Base-by-base conservation (phyloP, 2,888 invertebrate species). In the Apodemia hepburni region DNA sequence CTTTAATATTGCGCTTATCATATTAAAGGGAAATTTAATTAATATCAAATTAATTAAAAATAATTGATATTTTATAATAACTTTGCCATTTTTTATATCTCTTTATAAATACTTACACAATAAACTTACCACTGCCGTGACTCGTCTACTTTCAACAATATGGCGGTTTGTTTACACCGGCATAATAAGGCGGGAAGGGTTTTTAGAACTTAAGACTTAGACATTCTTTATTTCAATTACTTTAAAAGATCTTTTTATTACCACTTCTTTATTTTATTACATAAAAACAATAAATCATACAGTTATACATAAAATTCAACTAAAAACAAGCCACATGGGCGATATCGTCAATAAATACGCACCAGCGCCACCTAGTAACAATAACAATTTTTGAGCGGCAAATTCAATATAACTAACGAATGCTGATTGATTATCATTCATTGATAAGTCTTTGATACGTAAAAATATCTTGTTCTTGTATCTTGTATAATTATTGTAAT, bases 81-180 rank as follows among this genome's bases (percentile, higher is more conserved):
- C n/a, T n/a, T n/a, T 45, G 3, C 18, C 33, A 18, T 18, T 58
- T 61, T 58, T 6, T 42, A 22, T 42, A 22, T 58, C 61, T 27
- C 6, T 17, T 18, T 49, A 35, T 35, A 27, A 51, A 62, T 42
- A 62, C 60, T 17, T 62, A 73, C 73, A 77, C 76, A 81, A 76
- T 77, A 61, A 78, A 78, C 82, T 80, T 83, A 82, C 76, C 71
- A 70, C 74, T 73, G 72, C 66, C 73, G 73, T 72, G 75, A 75
- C 74, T 79, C 75, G 74, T 77, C 75, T 76, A 79, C 77, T 80
- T 78, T 79, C 78, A 79, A 84, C 89, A 92, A 92, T 83, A 91
- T 92, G 92, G 91, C 90, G 85, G 87, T 92, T 92, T 92, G 92
- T 92, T 92, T 92, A 92, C 92, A 92, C 92, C 92, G 92, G 92